Evolutionary conservation across 2,888 invertebrate genomes (phyloP).

Genomic region (Galerucella calmariensis): DNA sequence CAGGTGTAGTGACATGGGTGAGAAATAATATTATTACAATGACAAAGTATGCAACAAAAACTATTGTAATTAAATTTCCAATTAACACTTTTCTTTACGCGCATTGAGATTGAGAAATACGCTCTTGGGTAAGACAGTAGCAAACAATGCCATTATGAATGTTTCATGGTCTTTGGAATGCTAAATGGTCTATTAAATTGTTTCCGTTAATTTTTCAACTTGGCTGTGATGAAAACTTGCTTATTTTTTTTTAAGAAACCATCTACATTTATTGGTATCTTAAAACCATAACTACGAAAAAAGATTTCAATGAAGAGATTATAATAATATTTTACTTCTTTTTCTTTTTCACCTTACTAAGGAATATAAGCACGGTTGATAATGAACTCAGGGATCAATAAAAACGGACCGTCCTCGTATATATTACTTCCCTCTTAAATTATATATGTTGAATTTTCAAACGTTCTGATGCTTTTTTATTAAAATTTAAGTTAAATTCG

Average conservation of each 20-base stretch:
- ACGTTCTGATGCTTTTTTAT: too few relatives aligned
- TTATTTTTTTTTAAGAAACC: too few relatives aligned
- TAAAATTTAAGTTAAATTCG: neutral
- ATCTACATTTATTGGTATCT: too few relatives aligned
- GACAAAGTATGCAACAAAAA: neutral
- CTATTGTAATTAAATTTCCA: slow-evolving; percentile 19
- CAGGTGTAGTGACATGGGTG: neutral
- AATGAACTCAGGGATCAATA: too few relatives aligned
- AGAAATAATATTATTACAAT: neutral
- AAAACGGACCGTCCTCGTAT: too few relatives aligned
- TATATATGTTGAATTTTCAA: too few relatives aligned
- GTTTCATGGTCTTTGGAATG: slow-evolving; percentile 34
- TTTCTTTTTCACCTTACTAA: too few relatives aligned
- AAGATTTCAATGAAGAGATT: too few relatives aligned
- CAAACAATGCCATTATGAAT: slow-evolving; percentile 27
- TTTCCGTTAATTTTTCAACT: slow-evolving; percentile 30
- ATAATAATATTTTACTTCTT: too few relatives aligned
- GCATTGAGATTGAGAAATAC: slow-evolving; percentile 19
- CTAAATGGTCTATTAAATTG: slow-evolving; percentile 35
- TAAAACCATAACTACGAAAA: too few relatives aligned
- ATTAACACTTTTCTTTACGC: slow-evolving; percentile 21
- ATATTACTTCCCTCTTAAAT: too few relatives aligned
- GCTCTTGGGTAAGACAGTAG: slow-evolving; percentile 29
- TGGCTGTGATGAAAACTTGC: slow-evolving; percentile 26
- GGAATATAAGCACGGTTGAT: too few relatives aligned